phyloP scores from a whole-genome alignment of 1,140 invertebrate genomes.

The Lysiphlebus fabarum region DNA sequence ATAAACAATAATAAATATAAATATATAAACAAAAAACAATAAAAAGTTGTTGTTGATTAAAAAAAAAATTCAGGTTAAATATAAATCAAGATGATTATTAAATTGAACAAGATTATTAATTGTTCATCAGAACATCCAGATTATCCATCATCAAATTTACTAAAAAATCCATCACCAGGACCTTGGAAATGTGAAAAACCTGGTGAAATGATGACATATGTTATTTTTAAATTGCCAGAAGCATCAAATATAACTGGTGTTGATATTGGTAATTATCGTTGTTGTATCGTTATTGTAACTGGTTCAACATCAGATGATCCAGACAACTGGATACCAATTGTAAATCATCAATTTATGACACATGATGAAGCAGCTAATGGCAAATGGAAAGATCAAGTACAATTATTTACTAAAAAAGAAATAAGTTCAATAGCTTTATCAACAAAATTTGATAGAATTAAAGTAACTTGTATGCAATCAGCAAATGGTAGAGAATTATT shows the following conservation, averaged over 20 bases:
- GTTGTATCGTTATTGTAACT: conserved; percentile 44
- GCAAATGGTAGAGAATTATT: conserved; percentile 48
- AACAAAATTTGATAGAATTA: conserved; percentile 46
- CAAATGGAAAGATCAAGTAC: conserved; percentile 45
- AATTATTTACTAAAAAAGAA: conserved; percentile 41
- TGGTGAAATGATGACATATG: conserved; percentile 42
- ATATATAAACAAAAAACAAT: too few relatives aligned
- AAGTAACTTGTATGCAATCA: conserved; percentile 50
- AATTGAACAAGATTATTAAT: conserved; percentile 44
- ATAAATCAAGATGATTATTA: conserved; percentile 43
- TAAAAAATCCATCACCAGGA: conserved; percentile 35
- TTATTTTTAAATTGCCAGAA: conserved; percentile 45
- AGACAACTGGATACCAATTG: conserved; percentile 46
- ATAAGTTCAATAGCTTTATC: conserved; percentile 42
- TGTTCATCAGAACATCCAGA: conserved; percentile 47
- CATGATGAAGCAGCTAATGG: conserved; percentile 47
- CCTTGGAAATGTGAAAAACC: conserved; percentile 50
- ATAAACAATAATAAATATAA: too few relatives aligned
- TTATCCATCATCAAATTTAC: conserved; percentile 45
- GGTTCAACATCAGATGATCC: conserved; percentile 43
- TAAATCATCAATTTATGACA: conserved; percentile 47
- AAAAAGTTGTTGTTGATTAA: too few relatives aligned
- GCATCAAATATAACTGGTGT: conserved; percentile 44
- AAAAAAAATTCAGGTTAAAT: too few relatives aligned
- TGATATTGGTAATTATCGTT: conserved; percentile 49